phyloP scores from a whole-genome alignment of 2,888 invertebrate genomes.

The Alviniconcha strummeri region DNA sequence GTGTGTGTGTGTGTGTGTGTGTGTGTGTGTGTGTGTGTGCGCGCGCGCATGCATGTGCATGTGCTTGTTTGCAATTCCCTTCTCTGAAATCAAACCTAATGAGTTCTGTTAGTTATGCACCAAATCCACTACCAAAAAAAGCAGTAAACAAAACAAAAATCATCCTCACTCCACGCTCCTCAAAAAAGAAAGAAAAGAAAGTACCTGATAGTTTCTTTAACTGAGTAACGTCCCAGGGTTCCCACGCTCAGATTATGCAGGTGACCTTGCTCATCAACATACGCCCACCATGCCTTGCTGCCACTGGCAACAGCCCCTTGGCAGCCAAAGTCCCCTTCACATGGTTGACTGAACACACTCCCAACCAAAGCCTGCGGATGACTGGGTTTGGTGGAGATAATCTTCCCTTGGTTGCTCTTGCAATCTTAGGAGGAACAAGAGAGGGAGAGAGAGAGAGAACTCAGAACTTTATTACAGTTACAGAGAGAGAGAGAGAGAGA shows the following conservation, averaged over 20 bases:
- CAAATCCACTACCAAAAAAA: too few species aligned
- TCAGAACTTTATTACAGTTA: not conserved
- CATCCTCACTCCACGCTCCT: not conserved
- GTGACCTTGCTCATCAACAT: not conserved
- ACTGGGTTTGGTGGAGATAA: not conserved
- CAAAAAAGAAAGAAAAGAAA: not conserved
- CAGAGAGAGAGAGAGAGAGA: not conserved
- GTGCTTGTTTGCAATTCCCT: too few species aligned
- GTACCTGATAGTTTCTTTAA: not conserved
- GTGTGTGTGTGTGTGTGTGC: not conserved
- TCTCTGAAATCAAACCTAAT: too few species aligned
- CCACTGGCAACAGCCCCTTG: not conserved
- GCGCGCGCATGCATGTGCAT: not conserved
- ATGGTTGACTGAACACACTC: not conserved
- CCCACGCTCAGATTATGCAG: not conserved
- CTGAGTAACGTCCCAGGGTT: not conserved
- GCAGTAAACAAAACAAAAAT: too few species aligned
- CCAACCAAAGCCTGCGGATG: not conserved
- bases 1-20: not conserved
- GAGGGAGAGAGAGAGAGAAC: not conserved
- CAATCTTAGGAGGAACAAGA: not conserved
- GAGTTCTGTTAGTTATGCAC: too few species aligned
- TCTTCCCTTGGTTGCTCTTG: not conserved
- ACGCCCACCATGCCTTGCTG: slow-evolving; percentile 14
- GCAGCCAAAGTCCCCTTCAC: slow-evolving; percentile 14